Base-by-base conservation (phyloP, 2,113 vertebrate species). In the Egretta garzetta region DNA sequence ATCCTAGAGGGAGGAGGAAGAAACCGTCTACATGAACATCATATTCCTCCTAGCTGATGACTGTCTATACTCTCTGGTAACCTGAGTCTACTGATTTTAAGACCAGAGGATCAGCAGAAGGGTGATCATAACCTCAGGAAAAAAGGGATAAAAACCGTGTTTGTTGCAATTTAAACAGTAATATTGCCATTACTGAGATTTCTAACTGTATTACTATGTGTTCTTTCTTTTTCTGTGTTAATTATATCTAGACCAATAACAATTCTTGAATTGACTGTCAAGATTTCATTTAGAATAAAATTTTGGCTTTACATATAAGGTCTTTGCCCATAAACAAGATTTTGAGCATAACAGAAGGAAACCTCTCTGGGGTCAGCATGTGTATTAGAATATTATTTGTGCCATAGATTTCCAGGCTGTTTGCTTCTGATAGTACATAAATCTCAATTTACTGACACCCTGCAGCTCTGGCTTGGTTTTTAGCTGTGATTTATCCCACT, bases 401-500 rank as follows among this genome's bases (percentile, higher is more conserved):
- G 70, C 76, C 66, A 76, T 83, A 72, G 70, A 91, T 90, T 92
- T 95, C 71, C 58, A 95, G 91, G 39, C 86, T 93, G 7, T 95
- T 97, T 96, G 76, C 59, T 88, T 85, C 86, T 73, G 88, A 86
- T 96, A 96, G 72, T 67, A 39, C 24, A 95, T 90, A 80, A 90
- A 96, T 94, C 94, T 88, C 30, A 84, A 56, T 87, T 93, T 97
- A 93, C 91, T 58, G 80, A 62, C 80, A 83, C 67, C 64, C 85
- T 87, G 92, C 59, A 96, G 72, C 74, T 96, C 70, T 90, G 66
- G 52, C 75, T 93, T 83, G 63, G 52, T 83, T 86, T 86, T 96
- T 89, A 96, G 39, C 82, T 85, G 70, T 97, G 95, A 96, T 97
- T 98, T 97, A 97, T 95, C 37, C 59, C 55, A 47, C 68, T 96